Evolutionary conservation across 2,113 vertebrate species (phyloP), one percentile per base, ranked within the genome.

Genomic region (Passer domesticus): DNA sequence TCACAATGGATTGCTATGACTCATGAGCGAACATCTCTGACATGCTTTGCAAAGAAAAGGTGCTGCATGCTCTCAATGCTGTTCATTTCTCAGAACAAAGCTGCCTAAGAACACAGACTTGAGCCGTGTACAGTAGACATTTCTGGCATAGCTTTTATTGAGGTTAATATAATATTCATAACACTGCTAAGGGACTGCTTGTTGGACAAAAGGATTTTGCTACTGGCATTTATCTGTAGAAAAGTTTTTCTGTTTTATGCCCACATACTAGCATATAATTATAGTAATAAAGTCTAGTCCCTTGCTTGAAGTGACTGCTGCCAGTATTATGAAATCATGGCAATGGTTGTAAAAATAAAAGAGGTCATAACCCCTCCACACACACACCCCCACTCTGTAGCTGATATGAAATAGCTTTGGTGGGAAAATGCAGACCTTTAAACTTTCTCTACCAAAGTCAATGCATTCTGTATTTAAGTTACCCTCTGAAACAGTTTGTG

Each of bases 361-460:
- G 97, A 98, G 98, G 98, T 98, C 98, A 95, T 94, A 97, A 98
- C 98, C 98, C 92, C 92, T 98, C 95, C 95, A 93, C 98, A 97
- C 98, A 98, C 98, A 95, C 97, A 81, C 98, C 35, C 98, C 97
- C 98, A 98, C 98, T 97, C 97, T 94, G 96, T 97, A 97, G 98
- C 97, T 96, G 97, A 98, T 98, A 98, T 96, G 97, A 98, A 98
- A 98, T 98, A 98, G 97, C 96, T 98, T 97, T 98, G 98, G 98
- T 98, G 98, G 98, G 98, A 99, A 98, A 98, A 98, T 72, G 92
- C 97, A 97, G 98, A 98, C 98, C 98, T 98, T 99, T 99, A 98
- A 98, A 98, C 97, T 97, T 95, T 97, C 96, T 95, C 97, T 93
- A 96, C 97, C 96, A 98, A 98, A 96, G 87, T 98, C 97, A 97